Evolutionary conservation across 35 echinoderm and acorn worm species (phyloP), one percentile per base, ranked within the genome.

Genomic region (Diadema setosum): DNA sequence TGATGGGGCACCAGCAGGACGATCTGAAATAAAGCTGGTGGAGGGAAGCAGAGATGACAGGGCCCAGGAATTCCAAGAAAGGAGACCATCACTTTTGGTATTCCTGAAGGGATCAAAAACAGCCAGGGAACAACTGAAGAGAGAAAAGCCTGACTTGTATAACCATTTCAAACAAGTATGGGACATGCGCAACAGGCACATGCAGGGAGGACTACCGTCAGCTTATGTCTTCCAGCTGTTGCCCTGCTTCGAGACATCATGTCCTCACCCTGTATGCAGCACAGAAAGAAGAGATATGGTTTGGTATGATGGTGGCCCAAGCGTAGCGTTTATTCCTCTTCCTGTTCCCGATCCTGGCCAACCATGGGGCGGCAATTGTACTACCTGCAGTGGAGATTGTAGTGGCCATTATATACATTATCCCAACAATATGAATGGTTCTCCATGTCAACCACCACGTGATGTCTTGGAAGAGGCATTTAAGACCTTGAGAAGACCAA

Each of bases 1-100:
- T 58, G 36, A 86, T 41, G 57, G 36, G 16, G 83, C 90, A 45
- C 90, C 90, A 11, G 82, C 65, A 36, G 90, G 83, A 8, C 57
- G 42, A 3, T 57, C 45, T 3, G 59, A 65, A 7, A 91, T 87
- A 8, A 75, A 85, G 24, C 90, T 91, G 6, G 46, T 69, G n/a
- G 46, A 59, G 45, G 80, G 88, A 11, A 26, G 46, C 27, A 39
- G 39, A 31, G 81, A 44, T 50, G 78, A 42, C 4, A 16, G 21
- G 7, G 24, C 46, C 15, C 12, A 45, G 5, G 18, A 29, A 82
- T 1, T 64, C 4, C 59, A 64, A 16, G 24, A 64, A 23, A 64
- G 59, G 12, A 64, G 59, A 21, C 59, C 20, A 64, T 23, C 20
- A 23, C 24, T 64, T 23, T 11, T 64, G 12, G 34, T 32, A 23